Evolutionary conservation across 1,140 invertebrate genomes (phyloP), one percentile per base, ranked within the genome.

Genomic region (Bombus impatiens): DNA sequence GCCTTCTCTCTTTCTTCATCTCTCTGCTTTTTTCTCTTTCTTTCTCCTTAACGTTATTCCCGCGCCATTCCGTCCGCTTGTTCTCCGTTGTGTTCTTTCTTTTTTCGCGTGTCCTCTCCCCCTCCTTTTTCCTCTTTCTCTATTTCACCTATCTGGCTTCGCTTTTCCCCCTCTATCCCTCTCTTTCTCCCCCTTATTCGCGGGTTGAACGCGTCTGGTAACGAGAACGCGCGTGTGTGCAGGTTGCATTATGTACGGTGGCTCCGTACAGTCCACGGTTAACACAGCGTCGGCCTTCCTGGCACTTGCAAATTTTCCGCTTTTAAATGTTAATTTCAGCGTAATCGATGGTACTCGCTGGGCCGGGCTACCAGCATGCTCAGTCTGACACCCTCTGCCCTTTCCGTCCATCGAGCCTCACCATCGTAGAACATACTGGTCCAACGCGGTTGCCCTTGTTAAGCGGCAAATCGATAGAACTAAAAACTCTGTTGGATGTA

Each of bases 301-400:
- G 88, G 87, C 89, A 92, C 91, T 93, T 93, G 92, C 92, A 92
- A 93, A 93, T 93, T 93, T 93, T 91, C 88, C 91, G 87, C 91
- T 90, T 92, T 92, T 92, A 90, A 92, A 92, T 93, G 90, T 91
- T 93, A 93, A 93, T 93, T 92, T 86, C 85, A 40, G 77, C 44
- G 92, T 93, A 93, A 93, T 93, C 89, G 91, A 93, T 92, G 84
- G 80, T 77, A 84, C 87, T 81, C n/a, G 35, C 13, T 72, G 70
- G 81, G 59, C 76, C 74, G 70, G 67, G 89, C 78, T 89, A 83
- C 40, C 77, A 68, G 57, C 59, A 59, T 65, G 35, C 44, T n/a
- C 70, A 44, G 57, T n/a, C 72, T 44, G n/a, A 75, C 59, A 62
- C 42, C 59, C 40, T 77, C 78, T 65, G 68, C 37, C 40, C 32